Base-by-base conservation (phyloP, 2,113 vertebrate genomes). In the Laticauda laticaudata region DNA sequence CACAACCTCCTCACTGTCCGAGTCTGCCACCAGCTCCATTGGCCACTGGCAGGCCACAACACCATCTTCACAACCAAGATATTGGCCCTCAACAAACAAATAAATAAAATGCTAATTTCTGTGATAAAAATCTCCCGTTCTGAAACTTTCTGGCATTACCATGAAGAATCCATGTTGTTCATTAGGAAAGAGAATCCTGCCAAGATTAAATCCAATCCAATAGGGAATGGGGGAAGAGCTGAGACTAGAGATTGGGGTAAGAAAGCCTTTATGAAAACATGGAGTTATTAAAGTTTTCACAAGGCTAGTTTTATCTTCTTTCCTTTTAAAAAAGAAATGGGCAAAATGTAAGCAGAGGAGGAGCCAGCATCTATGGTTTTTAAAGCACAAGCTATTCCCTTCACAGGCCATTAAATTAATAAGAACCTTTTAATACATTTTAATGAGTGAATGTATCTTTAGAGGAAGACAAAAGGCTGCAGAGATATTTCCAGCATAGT, bases 161-260 rank as follows among this genome's bases (percentile, higher is more conserved):
- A 92, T 90, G 91, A 97, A 18, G 39, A 93, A 75, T 8, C 12
- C 87, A 96, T 97, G 4, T 18, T 96, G 86, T 92, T 93, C 95
- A 96, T 97, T 94, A 94, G 75, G 94, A 96, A 96, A 96, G 92
- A 94, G 93, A 95, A 94, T 93, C 93, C 48, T 96, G 97, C 96
- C 92, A 95, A 92, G 91, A 95, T 97, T 97, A 97, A 96, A 96
- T 64, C 59, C 26, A 10, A 61, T 26, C 9, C 57, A 61, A 95
- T 94, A 95, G 90, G 94, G 93, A 96, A 91, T 95, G 96, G 95
- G 61, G 94, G 94, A 94, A 96, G 95, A 94, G 94, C 86, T 96
- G 94, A 94, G 91, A 95, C 90, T 29, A 90, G 93, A 91, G 86
- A n/a, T 92, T 90, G 96, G 95, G 93, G 92, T 51, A 96, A 94